Base-by-base conservation (phyloP, 2,888 invertebrate species). In the Petrolisthes manimaculis region DNA sequence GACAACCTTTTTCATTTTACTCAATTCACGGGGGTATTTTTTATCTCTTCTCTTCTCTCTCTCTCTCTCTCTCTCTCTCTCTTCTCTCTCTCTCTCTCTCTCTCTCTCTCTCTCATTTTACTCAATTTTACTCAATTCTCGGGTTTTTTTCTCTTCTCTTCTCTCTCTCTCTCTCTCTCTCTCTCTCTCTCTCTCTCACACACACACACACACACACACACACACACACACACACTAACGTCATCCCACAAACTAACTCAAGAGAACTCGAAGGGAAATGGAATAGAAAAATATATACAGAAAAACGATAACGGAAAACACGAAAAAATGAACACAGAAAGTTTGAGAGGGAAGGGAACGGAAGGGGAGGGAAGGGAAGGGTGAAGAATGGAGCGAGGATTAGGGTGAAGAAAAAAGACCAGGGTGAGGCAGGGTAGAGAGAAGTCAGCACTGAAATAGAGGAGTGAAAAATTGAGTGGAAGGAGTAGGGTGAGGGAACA, bases 191-290 rank as follows among this genome's bases (percentile, higher is more conserved):
- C 77, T 51, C 77, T 37, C 61, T 21, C 61, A 12, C 21, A 55
- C 55, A n/a, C 81, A n/a, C 55, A n/a, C 81, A 24, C 56, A 55
- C 56, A 12, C 81, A 51, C 67, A 56, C 67, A 67, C 81, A 81
- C 24, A 61, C 24, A 51, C 21, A 67, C 51, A 51, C 74, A 74
- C n/a, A n/a, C n/a, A n/a, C n/a, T n/a, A n/a, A n/a, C n/a, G n/a
- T 74, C 74, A 12, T 8, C n/a, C 74, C 6, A 12, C 6, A 6
- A 12, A 74, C 14, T 9, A 14, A 9, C 8, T 6, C 61, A 61
- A 61, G 61, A 61, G 8, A 61, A 6, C 61, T 61, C 8, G 61
- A 61, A 14, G 14, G 61, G 61, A 14, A 61, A 14, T 6, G 8
- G 8, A 61, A 6, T 9, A 61, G 14, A 6, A 61, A 61, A 61